A percentile compares a stretch with the other conserved stretches of the same genome.
Evolutionary conservation across 2,113 vertebrate genomes (phyloP).

Genomic region (Chelonoidis abingdonii): DNA sequence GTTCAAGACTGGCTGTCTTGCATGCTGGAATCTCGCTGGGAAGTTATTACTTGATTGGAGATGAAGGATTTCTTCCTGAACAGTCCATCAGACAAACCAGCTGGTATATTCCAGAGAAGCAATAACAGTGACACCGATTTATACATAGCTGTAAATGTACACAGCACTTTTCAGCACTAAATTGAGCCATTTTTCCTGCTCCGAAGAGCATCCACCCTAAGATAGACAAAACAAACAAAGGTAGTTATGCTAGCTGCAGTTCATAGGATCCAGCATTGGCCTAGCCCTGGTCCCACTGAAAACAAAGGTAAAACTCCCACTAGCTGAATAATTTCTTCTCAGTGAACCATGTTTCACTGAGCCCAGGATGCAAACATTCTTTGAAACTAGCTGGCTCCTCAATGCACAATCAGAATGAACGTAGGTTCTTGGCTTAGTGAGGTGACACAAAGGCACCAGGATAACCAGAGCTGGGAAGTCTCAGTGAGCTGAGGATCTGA

Average conservation of each 20-base stretch:
- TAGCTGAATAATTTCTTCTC: neutral
- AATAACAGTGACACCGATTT: neutral
- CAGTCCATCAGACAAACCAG: neutral
- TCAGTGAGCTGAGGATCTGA: neutral
- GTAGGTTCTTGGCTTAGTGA: neutral
- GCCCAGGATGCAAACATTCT: neutral
- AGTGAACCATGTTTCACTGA: neutral
- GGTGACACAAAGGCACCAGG: neutral
- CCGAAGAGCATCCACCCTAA: neutral
- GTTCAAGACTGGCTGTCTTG: neutral
- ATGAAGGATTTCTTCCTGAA: neutral
- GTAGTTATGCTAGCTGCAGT: neutral
- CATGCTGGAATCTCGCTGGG: neutral
- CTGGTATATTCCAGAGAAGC: neutral
- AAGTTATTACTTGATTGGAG: neutral
- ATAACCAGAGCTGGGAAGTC: neutral
- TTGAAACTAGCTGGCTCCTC: neutral
- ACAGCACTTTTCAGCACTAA: neutral
- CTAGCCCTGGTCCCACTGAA: neutral
- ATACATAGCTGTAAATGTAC: neutral
- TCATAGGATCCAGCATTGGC: too few relatives aligned
- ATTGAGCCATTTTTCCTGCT: neutral
- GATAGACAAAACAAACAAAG: neutral
- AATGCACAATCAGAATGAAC: neutral
- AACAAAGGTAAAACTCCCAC: neutral